Conservation (phyloP, 2,113 vertebrate species). For the Sclerurus mexicanus region DNA sequence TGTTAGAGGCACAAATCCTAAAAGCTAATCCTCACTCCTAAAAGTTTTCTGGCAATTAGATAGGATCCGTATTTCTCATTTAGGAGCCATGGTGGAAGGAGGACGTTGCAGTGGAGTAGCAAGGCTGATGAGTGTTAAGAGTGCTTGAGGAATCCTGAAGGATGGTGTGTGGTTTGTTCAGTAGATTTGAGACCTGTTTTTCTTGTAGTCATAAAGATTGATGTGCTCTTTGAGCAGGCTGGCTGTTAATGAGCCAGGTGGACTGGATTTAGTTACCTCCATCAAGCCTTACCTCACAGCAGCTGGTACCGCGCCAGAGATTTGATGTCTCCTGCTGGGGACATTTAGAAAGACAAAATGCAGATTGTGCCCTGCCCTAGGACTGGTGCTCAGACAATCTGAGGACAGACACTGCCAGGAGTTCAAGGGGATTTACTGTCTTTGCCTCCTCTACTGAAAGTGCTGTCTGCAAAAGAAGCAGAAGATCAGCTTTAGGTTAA, state of each 20-base stretch:
- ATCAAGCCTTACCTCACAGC: not conserved
- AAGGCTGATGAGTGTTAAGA: not conserved
- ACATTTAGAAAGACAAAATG: not conserved
- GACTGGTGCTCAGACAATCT: not conserved
- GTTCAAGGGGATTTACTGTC: not conserved
- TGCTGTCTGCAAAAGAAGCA: not conserved
- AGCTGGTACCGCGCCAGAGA: not conserved
- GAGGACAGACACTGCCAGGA: not conserved
- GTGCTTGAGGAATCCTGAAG: not conserved
- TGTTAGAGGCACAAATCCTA: not conserved
- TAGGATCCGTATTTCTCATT: not conserved
- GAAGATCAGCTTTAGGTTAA: not conserved
- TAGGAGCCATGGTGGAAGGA: not conserved
- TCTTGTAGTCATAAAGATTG: not conserved
- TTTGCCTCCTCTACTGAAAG: not conserved
- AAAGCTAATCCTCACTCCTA: not conserved
- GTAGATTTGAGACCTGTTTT: not conserved
- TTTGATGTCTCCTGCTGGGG: constrained; percentile 5
- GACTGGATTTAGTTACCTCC: not conserved
- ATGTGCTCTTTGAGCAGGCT: not conserved
- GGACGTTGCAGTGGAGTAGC: not conserved
- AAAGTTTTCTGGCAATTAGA: not conserved
- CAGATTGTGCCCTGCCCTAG: not conserved
- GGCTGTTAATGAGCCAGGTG: not conserved
- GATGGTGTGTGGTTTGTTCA: not conserved